Base-by-base conservation (phyloP, 2,113 vertebrate genomes). In the Harpagus bidentatus region DNA sequence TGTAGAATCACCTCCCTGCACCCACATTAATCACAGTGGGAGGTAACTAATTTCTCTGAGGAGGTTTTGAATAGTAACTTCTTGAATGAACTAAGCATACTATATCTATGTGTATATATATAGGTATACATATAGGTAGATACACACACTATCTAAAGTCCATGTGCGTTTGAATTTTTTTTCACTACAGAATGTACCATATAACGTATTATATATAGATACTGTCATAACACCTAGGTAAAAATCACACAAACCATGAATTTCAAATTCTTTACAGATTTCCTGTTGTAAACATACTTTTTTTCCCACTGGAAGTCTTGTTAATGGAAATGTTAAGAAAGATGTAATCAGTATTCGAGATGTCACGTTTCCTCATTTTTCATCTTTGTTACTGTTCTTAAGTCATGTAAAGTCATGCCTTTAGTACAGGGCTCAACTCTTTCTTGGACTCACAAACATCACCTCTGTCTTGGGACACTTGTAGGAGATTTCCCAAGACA, bases 21-120 rank as follows among this genome's bases (percentile, higher is more conserved):
- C 26, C 55, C 42, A n/a, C 32, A 38, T 43, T 28, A 9, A 23
- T 32, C 50, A 81, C 29, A 31, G 29, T 28, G 21, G 48, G 16
- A 40, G 32, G 22, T 45, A 72, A 48, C 25, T 38, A 31, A 63
- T 69, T 92, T 76, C 34, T 59, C 40, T 50, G 32, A 85, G 34
- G 13, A 70, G 8, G 6, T 65, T 52, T 91, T 91, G 29, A 86
- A 43, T 23, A 48, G 15, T 26, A 90, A 40, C 20, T 71, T 63
- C n/a, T 52, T 72, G 8, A 5, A 50, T 50, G 22, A 82, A 34
- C 26, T 43, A 74, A 85, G 40, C 11, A 85, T 59, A n/a, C 9
- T 43, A 2, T 58, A 31, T n/a, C 7, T 34, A 26, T 43, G 1
- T 32, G 1, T 72, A 4, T 11, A 6, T 16, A 11, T 21, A 16